Evolutionary conservation across 2,113 vertebrate genomes (phyloP), one percentile per base, ranked within the genome.

Genomic region (Salvelinus sp.): DNA sequence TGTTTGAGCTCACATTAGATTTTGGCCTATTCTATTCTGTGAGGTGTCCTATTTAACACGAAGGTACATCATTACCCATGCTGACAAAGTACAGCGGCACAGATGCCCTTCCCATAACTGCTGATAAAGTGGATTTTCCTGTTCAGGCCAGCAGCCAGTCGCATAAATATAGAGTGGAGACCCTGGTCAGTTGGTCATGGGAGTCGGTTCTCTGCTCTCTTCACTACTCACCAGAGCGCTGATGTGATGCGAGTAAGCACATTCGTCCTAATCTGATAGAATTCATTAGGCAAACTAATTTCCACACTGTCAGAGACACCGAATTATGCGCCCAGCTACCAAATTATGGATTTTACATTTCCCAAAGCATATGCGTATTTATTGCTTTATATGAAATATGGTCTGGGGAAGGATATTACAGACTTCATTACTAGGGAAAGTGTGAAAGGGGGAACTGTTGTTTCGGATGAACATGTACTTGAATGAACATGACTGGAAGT

Each of bases 251-350:
- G 80, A 83, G 58, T 27, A 57, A 82, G 83, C 48, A 69, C 30
- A 86, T 88, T 74, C 18, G 47, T 86, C 78, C 82, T 63, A 78
- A 79, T 44, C 58, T 85, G 75, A 86, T 82, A 85, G 85, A 81
- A 86, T 76, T 85, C 78, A 89, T 85, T 87, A 80, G 23, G 75
- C 22, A 1, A 74, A 58, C 72, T 82, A 64, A 85, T 82, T 84
- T 83, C 69, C 76, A 85, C 33, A 71, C 81, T 71, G 78, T 83
- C 76, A 80, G 33, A 74, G 73, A 78, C 28, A 44, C 62, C 33
- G 75, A 76, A 82, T 83, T 83, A 86, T 83, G 78, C 83, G 84
- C 67, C 50, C 74, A 54, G 20, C 66, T 47, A 57, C 48, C 27
- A 50, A 74, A 70, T 71, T 67, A 85, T 86, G 69, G 75, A 80